Percentiles rank a stretch among this genome's conserved stretches.
These are phyloP conservation scores for Synchiropus splendidus DNA, from an alignment of 2,113 vertebrate species.

Conservation along the genomic window DNA sequence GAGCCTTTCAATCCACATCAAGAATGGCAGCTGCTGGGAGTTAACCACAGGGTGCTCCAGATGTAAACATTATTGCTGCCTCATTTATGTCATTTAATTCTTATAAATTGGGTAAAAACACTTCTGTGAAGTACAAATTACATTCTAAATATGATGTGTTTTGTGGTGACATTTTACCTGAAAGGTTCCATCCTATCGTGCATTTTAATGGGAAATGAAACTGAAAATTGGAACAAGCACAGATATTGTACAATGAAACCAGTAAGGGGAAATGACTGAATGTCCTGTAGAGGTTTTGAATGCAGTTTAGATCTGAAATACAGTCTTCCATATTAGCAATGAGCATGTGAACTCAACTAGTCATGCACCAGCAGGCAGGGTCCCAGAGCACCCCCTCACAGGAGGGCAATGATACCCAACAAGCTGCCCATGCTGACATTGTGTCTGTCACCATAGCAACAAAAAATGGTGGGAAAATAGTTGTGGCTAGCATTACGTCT, in stretches of 20 bases:
- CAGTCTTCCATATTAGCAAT: slow-evolving; percentile 23
- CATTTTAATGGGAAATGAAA: too few species aligned
- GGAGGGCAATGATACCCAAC: slow-evolving; percentile 18
- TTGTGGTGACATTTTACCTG: too few species aligned
- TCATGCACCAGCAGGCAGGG: slow-evolving; percentile 26
- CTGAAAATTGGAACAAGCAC: too few species aligned
- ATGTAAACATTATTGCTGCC: slow-evolving; percentile 21
- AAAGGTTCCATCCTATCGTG: too few species aligned
- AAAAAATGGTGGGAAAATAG: slow-evolving; percentile 17
- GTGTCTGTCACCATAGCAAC: slow-evolving; percentile 53
- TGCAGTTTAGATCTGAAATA: too few species aligned
- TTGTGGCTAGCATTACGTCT: slow-evolving; percentile 18
- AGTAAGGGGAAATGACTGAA: too few species aligned
- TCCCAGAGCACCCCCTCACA: slow-evolving; percentile 20
- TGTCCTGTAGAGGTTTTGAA: too few species aligned
- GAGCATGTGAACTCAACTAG: slow-evolving; percentile 35
- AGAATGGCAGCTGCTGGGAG: slow-evolving; percentile 21
- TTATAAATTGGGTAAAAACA: too few species aligned
- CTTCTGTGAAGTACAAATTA: too few species aligned
- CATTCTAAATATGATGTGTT: too few species aligned
- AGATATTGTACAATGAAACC: too few species aligned
- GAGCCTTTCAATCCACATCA: slow-evolving; percentile 5
- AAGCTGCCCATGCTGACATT: slow-evolving; percentile 24
- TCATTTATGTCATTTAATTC: slow-evolving; percentile 6
- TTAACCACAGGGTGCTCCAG: slow-evolving; percentile 2